Evolutionary conservation across 2,888 invertebrate species (phyloP).

Genomic region (Leucophora obtusa): DNA sequence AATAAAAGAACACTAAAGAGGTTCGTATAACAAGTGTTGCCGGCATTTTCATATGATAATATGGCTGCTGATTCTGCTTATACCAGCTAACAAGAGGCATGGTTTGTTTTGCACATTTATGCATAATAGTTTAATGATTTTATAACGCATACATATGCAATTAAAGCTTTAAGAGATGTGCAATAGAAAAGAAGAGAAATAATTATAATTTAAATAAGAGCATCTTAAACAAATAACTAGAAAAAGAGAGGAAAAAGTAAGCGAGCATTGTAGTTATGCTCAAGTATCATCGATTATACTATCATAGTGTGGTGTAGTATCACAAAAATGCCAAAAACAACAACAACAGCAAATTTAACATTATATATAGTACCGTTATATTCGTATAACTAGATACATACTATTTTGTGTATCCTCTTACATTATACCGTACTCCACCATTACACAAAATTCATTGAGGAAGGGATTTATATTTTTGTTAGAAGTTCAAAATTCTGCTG

Average conservation of each 20-base stretch:
- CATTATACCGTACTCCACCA: slow-evolving; percentile 30
- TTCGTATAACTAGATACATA: slow-evolving; percentile 45
- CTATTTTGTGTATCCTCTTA: slow-evolving; percentile 51
- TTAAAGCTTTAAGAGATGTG: slow-evolving; percentile 6
- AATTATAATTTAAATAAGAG: not conserved
- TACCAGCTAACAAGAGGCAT: slow-evolving; percentile 28
- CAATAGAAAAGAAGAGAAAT: not conserved
- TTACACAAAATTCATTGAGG: slow-evolving; percentile 63
- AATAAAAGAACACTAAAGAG: not conserved
- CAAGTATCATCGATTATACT: slow-evolving; percentile 45
- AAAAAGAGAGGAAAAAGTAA: not conserved
- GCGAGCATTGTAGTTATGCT: slow-evolving; percentile 24
- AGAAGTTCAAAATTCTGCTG: slow-evolving; percentile 40
- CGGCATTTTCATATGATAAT: slow-evolving; percentile 43
- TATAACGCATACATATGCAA: slow-evolving; percentile 24
- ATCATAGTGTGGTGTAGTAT: slow-evolving; percentile 52
- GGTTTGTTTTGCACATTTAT: slow-evolving; percentile 44
- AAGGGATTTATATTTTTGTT: slow-evolving; percentile 57
- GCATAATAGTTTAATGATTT: slow-evolving; percentile 42
- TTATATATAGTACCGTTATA: slow-evolving; percentile 13
- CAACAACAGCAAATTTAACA: not conserved
- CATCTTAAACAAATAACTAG: not conserved
- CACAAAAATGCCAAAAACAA: slow-evolving; percentile 25
- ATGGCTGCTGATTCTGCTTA: slow-evolving; percentile 30
- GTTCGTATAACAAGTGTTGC: slow-evolving; percentile 56